phyloP scores from a whole-genome alignment of 1,140 invertebrate species.

The Leguminivora glycinivorella region DNA sequence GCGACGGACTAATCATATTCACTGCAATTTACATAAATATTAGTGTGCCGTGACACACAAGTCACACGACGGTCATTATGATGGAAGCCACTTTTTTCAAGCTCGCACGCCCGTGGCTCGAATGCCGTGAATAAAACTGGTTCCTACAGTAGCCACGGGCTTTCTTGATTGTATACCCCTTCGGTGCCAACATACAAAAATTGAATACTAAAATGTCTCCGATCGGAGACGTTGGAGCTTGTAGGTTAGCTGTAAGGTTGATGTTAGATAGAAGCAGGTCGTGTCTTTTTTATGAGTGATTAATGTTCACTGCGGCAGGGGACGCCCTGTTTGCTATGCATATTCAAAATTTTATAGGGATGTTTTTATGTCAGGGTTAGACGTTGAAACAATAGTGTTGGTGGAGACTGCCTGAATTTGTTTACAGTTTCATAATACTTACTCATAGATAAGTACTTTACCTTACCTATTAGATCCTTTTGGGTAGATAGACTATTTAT shows the following conservation, averaged over 20 bases:
- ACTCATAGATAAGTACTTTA: too few species aligned
- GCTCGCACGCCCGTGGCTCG: neutral
- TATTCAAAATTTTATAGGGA: slow-evolving; percentile 53
- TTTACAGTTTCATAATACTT: neutral
- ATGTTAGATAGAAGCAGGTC: slow-evolving; percentile 63
- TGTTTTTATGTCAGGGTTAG: slow-evolving; percentile 36
- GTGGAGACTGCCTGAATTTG: neutral
- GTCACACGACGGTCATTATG: slow-evolving; percentile 56
- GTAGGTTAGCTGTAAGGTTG: slow-evolving; percentile 39
- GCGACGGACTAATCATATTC: slow-evolving; percentile 77
- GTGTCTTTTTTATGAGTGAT: slow-evolving; percentile 76
- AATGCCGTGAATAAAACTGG: neutral
- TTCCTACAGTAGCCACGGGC: slow-evolving; percentile 7
- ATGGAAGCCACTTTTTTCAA: slow-evolving; percentile 37
- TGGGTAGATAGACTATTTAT: too few species aligned
- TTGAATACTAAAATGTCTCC: neutral
- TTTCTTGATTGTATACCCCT: neutral
- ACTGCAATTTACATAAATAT: slow-evolving; percentile 78
- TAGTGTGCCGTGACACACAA: slow-evolving; percentile 72
- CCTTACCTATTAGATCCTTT: too few species aligned
- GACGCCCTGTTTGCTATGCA: slow-evolving; percentile 52
- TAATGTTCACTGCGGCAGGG: slow-evolving; percentile 53
- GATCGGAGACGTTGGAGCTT: neutral
- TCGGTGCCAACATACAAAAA: neutral
- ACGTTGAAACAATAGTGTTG: slow-evolving; percentile 1